A percentile compares a stretch with the other conserved stretches of the same genome.
Conservation (phyloP, 2,113 vertebrate species). For the Hepsetus odoe region DNA sequence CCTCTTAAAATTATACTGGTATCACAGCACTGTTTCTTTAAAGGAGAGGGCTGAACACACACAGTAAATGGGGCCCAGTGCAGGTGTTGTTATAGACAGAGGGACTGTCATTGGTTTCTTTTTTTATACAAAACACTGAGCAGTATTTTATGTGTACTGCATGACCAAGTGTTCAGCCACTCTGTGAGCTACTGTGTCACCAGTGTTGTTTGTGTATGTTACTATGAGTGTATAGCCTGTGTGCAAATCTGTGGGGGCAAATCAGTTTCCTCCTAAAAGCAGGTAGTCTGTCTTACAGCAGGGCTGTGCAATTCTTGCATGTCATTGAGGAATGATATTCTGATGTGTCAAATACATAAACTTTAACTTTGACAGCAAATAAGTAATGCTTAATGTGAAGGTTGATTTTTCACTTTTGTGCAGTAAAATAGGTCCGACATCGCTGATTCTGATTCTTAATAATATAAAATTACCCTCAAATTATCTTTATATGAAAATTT, state of each 20-base stretch:
- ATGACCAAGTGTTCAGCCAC: slow-evolving; percentile 56
- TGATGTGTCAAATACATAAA: not conserved
- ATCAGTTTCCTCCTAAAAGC: slow-evolving; percentile 12
- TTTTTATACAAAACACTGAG: slow-evolving; percentile 70
- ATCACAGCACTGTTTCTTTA: slow-evolving; percentile 68
- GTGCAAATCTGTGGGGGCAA: slow-evolving; percentile 48
- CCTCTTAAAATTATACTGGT: slow-evolving; percentile 4
- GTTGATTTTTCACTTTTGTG: not conserved
- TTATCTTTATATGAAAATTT: not conserved
- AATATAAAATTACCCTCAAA: too few relatives aligned
- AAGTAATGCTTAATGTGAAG: not conserved
- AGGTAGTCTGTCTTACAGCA: slow-evolving; percentile 2
- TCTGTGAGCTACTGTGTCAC: slow-evolving; percentile 47
- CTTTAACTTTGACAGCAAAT: not conserved
- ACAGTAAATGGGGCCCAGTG: slow-evolving; percentile 49
- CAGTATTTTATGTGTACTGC: slow-evolving; percentile 76
- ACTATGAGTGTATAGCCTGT: slow-evolving; percentile 23
- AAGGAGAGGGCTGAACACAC: slow-evolving; percentile 51
- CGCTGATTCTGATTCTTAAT: too few relatives aligned
- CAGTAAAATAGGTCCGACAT: not conserved
- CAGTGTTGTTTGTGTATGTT: slow-evolving; percentile 48
- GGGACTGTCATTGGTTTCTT: slow-evolving; percentile 55
- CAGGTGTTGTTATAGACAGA: slow-evolving; percentile 47
- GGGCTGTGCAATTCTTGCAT: not conserved
- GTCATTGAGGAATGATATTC: not conserved